phyloP scores from a whole-genome alignment of 2,797 vertebrate genomes.

The Pseudochirops corinnae region DNA sequence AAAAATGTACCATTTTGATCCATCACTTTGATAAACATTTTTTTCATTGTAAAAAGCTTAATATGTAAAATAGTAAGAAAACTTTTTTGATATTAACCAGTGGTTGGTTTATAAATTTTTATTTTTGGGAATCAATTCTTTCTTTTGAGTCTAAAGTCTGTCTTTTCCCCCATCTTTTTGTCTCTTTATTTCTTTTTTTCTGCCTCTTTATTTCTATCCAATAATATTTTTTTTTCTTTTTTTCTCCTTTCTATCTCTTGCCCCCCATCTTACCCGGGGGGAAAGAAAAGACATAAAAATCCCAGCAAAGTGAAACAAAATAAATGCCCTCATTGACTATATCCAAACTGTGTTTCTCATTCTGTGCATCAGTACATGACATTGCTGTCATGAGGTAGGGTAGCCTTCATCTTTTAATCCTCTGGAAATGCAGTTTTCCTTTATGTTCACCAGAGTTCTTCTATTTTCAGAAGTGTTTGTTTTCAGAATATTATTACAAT shows the following conservation, averaged over 20 bases:
- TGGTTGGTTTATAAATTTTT: not conserved
- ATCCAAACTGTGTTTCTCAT: not conserved
- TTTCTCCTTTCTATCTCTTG: not conserved
- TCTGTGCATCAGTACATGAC: not conserved
- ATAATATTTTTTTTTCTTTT: not conserved
- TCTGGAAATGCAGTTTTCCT: not conserved
- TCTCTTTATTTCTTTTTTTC: too few relatives aligned
- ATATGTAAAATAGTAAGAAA: not conserved
- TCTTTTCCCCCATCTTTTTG: too few relatives aligned
- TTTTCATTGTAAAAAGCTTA: not conserved
- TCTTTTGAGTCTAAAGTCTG: not conserved
- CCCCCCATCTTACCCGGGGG: not conserved
- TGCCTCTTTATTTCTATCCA: not conserved
- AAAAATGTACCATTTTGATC: not conserved
- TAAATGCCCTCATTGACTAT: not conserved
- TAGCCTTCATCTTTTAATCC: not conserved
- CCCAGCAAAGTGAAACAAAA: not conserved
- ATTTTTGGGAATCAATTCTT: not conserved
- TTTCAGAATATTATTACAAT: not conserved
- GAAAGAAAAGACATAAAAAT: not conserved
- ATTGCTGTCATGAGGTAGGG: not conserved
- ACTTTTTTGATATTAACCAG: not conserved
- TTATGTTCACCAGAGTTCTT: not conserved
- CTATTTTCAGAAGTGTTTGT: not conserved
- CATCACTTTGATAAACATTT: not conserved